These are phyloP conservation scores for Caloenas nicobarica DNA, from an alignment of 2,113 vertebrate species.

Conservation along the genomic window DNA sequence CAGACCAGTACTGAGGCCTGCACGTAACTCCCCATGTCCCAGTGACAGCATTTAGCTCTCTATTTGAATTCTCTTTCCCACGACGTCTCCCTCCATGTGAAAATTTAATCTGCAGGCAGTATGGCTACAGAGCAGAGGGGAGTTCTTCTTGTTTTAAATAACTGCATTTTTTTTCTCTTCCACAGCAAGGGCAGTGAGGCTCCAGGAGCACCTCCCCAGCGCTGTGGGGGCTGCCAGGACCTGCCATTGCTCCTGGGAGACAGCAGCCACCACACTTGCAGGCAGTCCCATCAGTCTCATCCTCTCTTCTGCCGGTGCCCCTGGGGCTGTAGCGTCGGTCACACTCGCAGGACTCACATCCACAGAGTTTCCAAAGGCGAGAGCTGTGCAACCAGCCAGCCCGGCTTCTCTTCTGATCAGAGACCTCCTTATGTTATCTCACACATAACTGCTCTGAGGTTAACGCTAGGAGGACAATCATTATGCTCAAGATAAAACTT, in stretches of 20 bases:
- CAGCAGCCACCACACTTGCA: not conserved
- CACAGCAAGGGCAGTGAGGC: not conserved
- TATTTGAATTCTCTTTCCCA: not conserved
- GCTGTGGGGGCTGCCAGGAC: not conserved
- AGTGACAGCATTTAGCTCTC: not conserved
- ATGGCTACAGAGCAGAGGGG: not conserved
- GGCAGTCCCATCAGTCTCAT: not conserved
- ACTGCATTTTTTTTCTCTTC: not conserved
- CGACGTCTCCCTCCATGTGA: not conserved
- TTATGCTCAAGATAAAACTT: not conserved
- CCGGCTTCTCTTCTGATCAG: not conserved
- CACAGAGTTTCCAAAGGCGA: not conserved
- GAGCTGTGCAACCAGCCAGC: not conserved
- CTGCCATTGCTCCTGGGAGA: not conserved
- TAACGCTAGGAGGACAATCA: not conserved
- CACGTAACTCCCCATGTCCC: accelerated
- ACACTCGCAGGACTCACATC: accelerated
- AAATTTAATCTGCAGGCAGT: not conserved
- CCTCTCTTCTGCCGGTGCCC: not conserved
- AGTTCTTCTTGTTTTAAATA: not conserved
- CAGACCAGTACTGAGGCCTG: not conserved
- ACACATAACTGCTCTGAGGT: not conserved
- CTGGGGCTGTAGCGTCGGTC: not conserved
- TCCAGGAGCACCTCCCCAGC: not conserved
- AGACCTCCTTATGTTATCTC: not conserved